Conservation (phyloP, 2,888 invertebrate species). For the Odontothrips loti region DNA sequence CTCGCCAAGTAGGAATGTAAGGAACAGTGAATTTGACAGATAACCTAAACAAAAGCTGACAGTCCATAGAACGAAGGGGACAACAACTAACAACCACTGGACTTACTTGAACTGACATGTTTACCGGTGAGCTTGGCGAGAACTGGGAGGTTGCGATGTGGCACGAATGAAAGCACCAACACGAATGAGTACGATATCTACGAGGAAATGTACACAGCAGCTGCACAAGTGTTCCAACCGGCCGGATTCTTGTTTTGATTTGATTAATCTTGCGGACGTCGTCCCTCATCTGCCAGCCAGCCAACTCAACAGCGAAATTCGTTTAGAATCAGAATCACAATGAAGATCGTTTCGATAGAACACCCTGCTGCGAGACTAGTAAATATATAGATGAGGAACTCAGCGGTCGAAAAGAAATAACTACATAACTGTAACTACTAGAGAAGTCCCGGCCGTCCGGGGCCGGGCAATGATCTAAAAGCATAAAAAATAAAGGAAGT, state of each 20-base stretch:
- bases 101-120: not conserved
- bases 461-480: too few relatives aligned
- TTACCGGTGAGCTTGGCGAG: not conserved
- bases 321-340: too few relatives aligned
- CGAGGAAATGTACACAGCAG: not conserved
- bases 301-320: not conserved
- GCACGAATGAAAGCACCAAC: not conserved
- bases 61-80: not conserved
- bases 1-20: not conserved
- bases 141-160: not conserved
- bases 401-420: too few relatives aligned
- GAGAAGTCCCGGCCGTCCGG: too few relatives aligned
- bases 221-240: not conserved
- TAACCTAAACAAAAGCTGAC: not conserved
- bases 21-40: not conserved
- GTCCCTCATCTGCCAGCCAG: not conserved
- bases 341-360: too few relatives aligned
- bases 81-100: not conserved
- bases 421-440: too few relatives aligned
- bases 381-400: too few relatives aligned
- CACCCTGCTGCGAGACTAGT: too few relatives aligned
- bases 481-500: too few relatives aligned
- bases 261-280: not conserved
- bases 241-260: not conserved
- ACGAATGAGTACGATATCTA: not conserved